Base-by-base conservation (phyloP, 1,140 invertebrate genomes). In the Diabrotica virgifera region DNA sequence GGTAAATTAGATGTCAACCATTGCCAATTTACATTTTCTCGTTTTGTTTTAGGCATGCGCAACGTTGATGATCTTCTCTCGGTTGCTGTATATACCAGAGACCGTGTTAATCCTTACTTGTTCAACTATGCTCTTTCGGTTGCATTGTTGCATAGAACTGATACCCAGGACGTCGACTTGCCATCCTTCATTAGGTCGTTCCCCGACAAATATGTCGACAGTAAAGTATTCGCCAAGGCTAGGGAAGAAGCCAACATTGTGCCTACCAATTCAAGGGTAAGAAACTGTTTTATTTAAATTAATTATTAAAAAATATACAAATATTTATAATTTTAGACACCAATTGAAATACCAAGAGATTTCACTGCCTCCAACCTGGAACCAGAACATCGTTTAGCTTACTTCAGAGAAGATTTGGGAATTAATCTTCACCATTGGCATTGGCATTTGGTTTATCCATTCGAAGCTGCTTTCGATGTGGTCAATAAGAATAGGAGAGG, bases 41-140 rank as follows among this genome's bases (percentile, higher is more conserved):
- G n/a, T n/a, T 24, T 64, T 54, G 5, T 52, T 65, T 5, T 77
- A 88, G 89, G 84, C 55, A 86, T 90, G 84, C 80, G 87, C 63
- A 85, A 85, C 5, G 78, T 88, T 13, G 87, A 91, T 0, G 90
- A 92, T 60, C 83, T 93, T 38, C 75, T 86, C 63, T 89, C 90
- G 0, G 79, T 89, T 7, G 84, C 86, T 7, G 85, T 24, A 1
- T 24, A 24, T 24, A 24, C 24, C 24, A 24, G 24, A 4, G 24
- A 24, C 4, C 24, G 24, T 24, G 24, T 24, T 24, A 24, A 24
- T 24, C 24, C 24, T 2, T 24, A 24, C 24, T 4, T 24, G 24
- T 92, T 91, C 80, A 88, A 90, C 76, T 92, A 93, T 74, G 86
- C 87, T 6, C 79, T 88, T 3, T 90, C 89, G 0, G 90, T 92